Conservation (phyloP, 2,888 invertebrate genomes). For the Microplitis deprimator region DNA sequence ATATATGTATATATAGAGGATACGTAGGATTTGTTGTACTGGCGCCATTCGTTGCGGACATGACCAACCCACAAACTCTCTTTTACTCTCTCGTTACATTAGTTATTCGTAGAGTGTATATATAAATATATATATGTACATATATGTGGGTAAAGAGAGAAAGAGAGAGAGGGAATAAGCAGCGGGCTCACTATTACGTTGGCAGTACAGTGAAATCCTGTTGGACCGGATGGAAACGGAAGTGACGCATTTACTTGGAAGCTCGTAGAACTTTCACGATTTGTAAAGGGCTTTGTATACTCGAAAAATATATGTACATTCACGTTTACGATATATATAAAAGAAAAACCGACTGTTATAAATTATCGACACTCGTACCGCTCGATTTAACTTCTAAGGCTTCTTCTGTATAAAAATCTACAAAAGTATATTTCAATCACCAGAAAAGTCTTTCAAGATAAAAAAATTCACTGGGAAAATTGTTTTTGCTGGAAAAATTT, state of each 20-base stretch:
- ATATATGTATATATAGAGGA: constrained; percentile 42
- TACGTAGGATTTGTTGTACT: constrained; percentile 32
- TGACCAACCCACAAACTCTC: constrained; percentile 20
- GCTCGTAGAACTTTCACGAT: constrained; percentile 49
- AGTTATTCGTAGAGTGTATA: background rate
- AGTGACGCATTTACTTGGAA: constrained; percentile 48
- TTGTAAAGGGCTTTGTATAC: constrained; percentile 43
- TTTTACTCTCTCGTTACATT: constrained; percentile 16
- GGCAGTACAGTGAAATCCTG: constrained; percentile 21
- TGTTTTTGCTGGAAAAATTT: too few species aligned
- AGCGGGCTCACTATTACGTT: background rate
- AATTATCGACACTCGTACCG: constrained; percentile 31
- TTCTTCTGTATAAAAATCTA: background rate
- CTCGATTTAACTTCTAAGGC: constrained; percentile 28
- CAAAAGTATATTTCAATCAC: background rate
- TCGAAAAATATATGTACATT: constrained; percentile 30
- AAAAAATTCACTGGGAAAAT: too few species aligned
- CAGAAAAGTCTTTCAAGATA: background rate
- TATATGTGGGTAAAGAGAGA: background rate
- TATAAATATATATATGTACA: background rate
- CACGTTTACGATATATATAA: constrained; percentile 20
- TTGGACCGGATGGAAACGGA: constrained; percentile 49
- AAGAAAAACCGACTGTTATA: constrained; percentile 21
- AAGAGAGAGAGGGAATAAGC: background rate
- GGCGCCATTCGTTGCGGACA: constrained; percentile 41